phyloP scores from a whole-genome alignment of 2,888 invertebrate genomes.

The Calliopum simillimum region DNA sequence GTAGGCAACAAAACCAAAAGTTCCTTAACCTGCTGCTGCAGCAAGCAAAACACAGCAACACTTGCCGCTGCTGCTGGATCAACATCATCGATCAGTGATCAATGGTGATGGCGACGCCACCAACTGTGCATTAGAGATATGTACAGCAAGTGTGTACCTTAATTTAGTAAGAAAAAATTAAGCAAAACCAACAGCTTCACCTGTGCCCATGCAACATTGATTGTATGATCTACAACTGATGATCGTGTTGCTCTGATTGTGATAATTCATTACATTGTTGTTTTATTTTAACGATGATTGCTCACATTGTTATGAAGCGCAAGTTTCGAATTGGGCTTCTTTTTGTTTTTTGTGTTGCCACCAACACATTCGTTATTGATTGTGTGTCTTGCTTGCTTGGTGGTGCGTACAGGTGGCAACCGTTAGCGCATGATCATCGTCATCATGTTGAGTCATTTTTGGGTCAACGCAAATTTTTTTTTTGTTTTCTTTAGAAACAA shows the following conservation, averaged over 20 bases:
- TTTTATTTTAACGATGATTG: neutral
- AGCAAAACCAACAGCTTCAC: neutral
- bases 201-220: too few species aligned
- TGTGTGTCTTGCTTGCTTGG: slow-evolving; percentile 39
- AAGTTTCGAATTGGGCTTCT: too few species aligned
- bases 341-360: too few species aligned
- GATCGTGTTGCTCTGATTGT: neutral
- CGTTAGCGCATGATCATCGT: slow-evolving; percentile 15
- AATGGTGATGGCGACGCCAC: too few species aligned
- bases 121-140: too few species aligned
- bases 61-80: neutral
- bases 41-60: neutral
- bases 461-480: slow-evolving; percentile 50
- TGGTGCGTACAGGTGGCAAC: slow-evolving; percentile 61
- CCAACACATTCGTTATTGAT: neutral
- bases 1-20: too few species aligned
- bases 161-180: neutral
- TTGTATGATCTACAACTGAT: too few species aligned
- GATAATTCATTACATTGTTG: neutral
- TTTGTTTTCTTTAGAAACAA: slow-evolving; percentile 31
- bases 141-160: neutral
- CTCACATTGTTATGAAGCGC: neutral
- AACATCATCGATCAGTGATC: neutral
- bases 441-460: slow-evolving; percentile 48
- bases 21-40: neutral